Evolutionary conservation across 2,113 vertebrate species (phyloP).

Genomic region (Anhinga anhinga): DNA sequence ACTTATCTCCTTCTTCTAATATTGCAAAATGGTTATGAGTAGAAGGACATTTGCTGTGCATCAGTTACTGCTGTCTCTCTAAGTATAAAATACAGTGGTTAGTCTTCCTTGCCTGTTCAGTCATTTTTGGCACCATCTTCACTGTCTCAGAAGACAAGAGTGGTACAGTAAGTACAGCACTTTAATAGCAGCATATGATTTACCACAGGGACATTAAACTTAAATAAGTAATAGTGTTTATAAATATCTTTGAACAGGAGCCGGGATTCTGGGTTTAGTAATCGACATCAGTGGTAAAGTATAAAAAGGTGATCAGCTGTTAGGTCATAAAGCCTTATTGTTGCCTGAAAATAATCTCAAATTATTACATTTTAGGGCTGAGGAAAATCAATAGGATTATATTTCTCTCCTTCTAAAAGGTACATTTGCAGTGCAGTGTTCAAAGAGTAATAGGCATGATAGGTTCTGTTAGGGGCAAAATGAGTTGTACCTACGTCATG

Average conservation of each 20-base stretch:
- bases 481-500: not conserved
- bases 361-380: conserved; percentile 41
- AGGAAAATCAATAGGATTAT: conserved; percentile 52
- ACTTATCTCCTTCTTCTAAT: not conserved
- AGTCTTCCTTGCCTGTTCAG: not conserved
- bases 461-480: not conserved
- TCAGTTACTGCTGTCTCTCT: conserved; percentile 7
- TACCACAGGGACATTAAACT: conserved; percentile 20
- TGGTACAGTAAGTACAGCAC: conserved; percentile 9
- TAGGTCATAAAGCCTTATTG: conserved; percentile 25
- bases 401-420: not conserved
- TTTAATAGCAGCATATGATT: conserved; percentile 25
- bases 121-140: conserved; percentile 37
- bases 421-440: not conserved
- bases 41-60: conserved; percentile 4
- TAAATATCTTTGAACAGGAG: not conserved
- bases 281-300: not conserved
- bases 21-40: not conserved
- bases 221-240: conserved; percentile 48
- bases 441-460: not conserved
- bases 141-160: not conserved
- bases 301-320: not conserved
- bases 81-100: conserved; percentile 13
- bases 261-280: not conserved
- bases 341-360: conserved; percentile 31